Base-by-base conservation (phyloP, 2,113 vertebrate species). In the Nibea albiflora region DNA sequence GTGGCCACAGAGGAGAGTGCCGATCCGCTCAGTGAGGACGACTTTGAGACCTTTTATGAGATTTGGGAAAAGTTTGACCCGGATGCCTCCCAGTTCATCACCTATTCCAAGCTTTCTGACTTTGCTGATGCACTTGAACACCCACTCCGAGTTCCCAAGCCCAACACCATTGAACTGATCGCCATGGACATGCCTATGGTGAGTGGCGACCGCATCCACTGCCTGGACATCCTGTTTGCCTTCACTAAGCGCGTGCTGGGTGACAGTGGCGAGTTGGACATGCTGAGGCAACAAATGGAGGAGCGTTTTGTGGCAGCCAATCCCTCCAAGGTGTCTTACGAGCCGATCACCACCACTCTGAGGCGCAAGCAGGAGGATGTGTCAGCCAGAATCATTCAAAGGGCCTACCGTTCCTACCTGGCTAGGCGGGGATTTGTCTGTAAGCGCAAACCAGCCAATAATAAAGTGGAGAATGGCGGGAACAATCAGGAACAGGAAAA, bases 61-160 rank as follows among this genome's bases (percentile, higher is more conserved):
- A 99, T 99, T 91, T 99, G 98, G 98, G 98, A 99, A 94, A 99
- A 99, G 92, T 99, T 99, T 3, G 98, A 99, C 89, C 98, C 98
- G 0, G 98, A 99, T 0, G 98, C 98, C 80, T 99, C 94, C 0
- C 98, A 99, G 92, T 99, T 99, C 94, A 99, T 99, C 35, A 97
- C 97, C 88, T 99, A 97, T 85, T 93, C 96, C 94, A 99, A 99
- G 92, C 96, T 99, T 12, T 96, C 97, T 1, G 97, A 99, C 94
- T 99, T 99, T 53, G 98, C 98, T 0, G 98, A 99, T 26, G 96
- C 97, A 24, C 87, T 99, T 86, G 98, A 99, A 66, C 97, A 98
- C 26, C 98, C 98, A 0, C 95, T 99, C 7, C 96, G 98, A 0
- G 96, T 99, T 64, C 97, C 98, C 6, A 99, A 99, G 66, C 98